Evolutionary conservation across 2,888 invertebrate species (phyloP).

Genomic region (Diarsia rubi): DNA sequence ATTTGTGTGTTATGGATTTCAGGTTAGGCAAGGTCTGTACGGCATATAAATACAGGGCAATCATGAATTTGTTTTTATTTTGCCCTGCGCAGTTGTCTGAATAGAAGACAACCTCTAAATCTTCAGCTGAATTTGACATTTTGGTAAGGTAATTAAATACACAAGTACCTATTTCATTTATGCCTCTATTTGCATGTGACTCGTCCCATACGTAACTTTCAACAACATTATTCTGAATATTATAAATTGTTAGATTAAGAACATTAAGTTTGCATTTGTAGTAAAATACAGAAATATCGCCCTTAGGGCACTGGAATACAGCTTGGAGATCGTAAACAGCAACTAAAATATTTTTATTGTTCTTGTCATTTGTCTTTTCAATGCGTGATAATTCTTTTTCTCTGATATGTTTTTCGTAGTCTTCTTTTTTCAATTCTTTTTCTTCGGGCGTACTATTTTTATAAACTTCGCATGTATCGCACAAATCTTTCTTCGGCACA

Average conservation of each 20-base stretch:
- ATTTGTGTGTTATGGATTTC: no score
- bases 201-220: no score
- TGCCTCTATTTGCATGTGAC: conserved; percentile 17
- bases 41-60: no score
- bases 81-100: no score
- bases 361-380: conserved; percentile 45
- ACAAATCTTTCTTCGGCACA: conserved; percentile 3
- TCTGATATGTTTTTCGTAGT: conserved; percentile 20
- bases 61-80: no score
- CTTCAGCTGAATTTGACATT: no score
- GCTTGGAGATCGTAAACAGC: conserved; percentile 39
- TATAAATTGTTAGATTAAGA: conserved; percentile 57
- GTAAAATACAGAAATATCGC: conserved; percentile 56
- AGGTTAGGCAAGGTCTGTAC: no score
- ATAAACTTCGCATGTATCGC: conserved; percentile 8
- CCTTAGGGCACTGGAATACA: conserved; percentile 47
- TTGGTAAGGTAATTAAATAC: no score
- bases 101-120: no score
- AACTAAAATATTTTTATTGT: conserved; percentile 19
- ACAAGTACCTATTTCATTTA: no score
- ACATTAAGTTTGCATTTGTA: conserved; percentile 29
- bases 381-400: conserved; percentile 37
- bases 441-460: conserved; percentile 50
- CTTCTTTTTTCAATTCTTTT: conserved; percentile 33
- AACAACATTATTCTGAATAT: no score